Base-by-base conservation (phyloP, 2,797 vertebrate genomes). In the Muscicapa comitata region DNA sequence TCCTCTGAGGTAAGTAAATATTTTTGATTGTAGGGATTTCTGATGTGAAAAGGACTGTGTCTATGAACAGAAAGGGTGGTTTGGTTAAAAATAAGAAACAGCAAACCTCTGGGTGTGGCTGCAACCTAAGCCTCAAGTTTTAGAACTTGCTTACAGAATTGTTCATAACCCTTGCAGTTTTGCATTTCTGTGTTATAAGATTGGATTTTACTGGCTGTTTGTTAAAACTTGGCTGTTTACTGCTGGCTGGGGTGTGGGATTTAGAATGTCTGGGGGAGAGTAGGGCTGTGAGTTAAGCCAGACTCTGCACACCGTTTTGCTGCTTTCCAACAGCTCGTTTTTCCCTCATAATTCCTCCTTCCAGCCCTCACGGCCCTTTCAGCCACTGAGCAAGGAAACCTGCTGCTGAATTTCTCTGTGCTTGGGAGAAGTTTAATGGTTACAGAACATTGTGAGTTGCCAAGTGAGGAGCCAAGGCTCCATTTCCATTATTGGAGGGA, bases 101-200 rank as follows among this genome's bases (percentile, higher is more conserved):
- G 25, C 2, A 19, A 42, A 13, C 8, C 18, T 10, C 7, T 40
- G 24, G 8, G 24, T 17, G 7, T 51, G 37, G 47, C 57, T 7
- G 9, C 29, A 13, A 28, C 31, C 29, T 42, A 24, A 14, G 14
- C 7, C 14, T 33, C 13, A 40, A 9, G 3, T 40, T 75, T 51
- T 40, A 40, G 3, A 40, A 7, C 13, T 8, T 7, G 3, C 2
- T 3, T 3, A 28, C 10, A 28, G 8, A 40, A 8, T 7, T 17
- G 11, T 21, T 25, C 6, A 18, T 33, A 4, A n/a, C 9, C 7
- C 26, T 33, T 33, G 17, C 31, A 43, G 17, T 7, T 55, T 26
- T 53, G 25, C 11, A 35, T 24, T 63, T 29, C 25, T 10, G 9
- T 15, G 24, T 29, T 5, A 24, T 29, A 35, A 43, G 55, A 24